Conservation (phyloP, 2,888 invertebrate genomes). For the Cataglyphis rosenhaueri region DNA sequence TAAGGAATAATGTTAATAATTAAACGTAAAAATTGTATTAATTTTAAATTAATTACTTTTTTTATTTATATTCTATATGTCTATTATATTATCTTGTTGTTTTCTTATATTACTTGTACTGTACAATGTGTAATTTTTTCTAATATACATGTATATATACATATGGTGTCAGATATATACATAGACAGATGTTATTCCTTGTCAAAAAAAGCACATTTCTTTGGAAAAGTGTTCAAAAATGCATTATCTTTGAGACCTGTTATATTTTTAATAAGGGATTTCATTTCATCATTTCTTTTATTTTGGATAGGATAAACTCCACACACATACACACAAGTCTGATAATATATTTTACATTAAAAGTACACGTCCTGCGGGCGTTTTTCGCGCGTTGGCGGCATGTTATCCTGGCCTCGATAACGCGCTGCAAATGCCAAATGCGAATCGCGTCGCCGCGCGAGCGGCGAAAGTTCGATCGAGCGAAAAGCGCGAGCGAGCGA, state of each 20-base stretch:
- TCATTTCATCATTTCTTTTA: not conserved
- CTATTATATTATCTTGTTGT: not conserved
- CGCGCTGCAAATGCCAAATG: slow-evolving; percentile 37
- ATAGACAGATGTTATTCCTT: not conserved
- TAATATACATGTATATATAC: not conserved
- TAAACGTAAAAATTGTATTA: not conserved
- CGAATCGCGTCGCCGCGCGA: not conserved
- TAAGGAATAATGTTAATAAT: not conserved
- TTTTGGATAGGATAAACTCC: not conserved
- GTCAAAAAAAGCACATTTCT: not conserved
- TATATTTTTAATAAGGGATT: not conserved
- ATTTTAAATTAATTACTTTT: not conserved
- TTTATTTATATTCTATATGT: not conserved
- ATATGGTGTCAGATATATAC: not conserved
- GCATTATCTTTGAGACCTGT: not conserved
- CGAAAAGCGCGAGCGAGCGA: not conserved
- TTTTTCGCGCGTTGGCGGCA: slow-evolving; percentile 14
- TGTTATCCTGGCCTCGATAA: slow-evolving; percentile 41
- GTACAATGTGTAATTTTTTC: not conserved
- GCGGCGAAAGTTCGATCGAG: not conserved
- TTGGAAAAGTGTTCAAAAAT: not conserved
- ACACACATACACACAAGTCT: not conserved
- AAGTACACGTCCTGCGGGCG: not conserved
- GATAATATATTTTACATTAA: not conserved
- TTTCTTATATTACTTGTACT: not conserved